Evolutionary conservation across 2,797 vertebrate species (phyloP).

Genomic region (Sebastes trivittatus): DNA sequence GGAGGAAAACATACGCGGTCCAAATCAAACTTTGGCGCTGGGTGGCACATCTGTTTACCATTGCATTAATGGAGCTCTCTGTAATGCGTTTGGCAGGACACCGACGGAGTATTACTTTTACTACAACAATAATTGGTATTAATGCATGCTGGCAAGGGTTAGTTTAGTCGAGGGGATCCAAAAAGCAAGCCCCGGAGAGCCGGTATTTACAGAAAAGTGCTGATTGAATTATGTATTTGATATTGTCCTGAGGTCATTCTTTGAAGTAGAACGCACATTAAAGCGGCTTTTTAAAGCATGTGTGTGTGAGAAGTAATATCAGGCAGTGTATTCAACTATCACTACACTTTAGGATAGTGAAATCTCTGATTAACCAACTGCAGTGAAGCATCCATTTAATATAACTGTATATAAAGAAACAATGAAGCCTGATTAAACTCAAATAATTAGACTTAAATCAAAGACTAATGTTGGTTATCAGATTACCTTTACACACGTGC

Average conservation of each 20-base stretch:
- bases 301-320: background rate
- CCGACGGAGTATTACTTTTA: constrained; percentile 59
- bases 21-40: constrained; percentile 59
- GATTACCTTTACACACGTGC: background rate
- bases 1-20: constrained; percentile 48
- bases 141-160: constrained; percentile 62
- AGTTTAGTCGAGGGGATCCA: constrained; percentile 38
- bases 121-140: constrained; percentile 65
- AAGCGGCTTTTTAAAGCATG: background rate
- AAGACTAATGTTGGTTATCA: background rate
- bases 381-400: background rate
- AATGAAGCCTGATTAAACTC: background rate
- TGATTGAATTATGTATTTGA: constrained; percentile 8
- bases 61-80: constrained; percentile 70
- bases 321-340: background rate
- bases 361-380: background rate
- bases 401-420: background rate
- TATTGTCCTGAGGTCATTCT: background rate
- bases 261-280: background rate
- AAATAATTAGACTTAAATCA: background rate
- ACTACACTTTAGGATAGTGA: background rate
- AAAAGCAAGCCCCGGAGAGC: constrained; percentile 21
- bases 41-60: constrained; percentile 78
- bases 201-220: constrained; percentile 5
- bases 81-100: constrained; percentile 68